A percentile compares a stretch with the other conserved stretches of the same genome.
Conservation (phyloP, 2,797 vertebrate species). For the Manis javanica region DNA sequence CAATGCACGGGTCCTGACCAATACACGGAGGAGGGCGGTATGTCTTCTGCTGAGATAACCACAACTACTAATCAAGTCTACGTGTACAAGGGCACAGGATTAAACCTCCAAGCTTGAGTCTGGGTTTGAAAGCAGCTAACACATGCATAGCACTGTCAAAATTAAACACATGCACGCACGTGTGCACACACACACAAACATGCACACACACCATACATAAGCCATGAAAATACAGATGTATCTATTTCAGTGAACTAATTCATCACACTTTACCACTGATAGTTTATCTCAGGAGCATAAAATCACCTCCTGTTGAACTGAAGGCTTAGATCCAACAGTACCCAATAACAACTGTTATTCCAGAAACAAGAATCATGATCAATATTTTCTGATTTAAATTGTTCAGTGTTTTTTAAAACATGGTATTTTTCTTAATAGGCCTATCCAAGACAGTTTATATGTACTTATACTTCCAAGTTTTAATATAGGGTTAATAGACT, state of each 20-base stretch:
- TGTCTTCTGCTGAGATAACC: conserved; percentile 96
- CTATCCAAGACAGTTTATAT: background rate
- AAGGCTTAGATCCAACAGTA: conserved; percentile 83
- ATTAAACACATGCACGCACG: conserved; percentile 81
- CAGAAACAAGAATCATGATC: conserved; percentile 51
- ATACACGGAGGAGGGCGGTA: conserved; percentile 91
- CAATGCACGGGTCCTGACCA: conserved; percentile 92
- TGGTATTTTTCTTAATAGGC: background rate
- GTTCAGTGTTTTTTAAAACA: conserved; percentile 53
- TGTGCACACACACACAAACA: conserved; percentile 75
- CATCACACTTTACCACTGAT: conserved; percentile 88
- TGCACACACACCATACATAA: conserved; percentile 77
- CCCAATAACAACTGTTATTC: conserved; percentile 76
- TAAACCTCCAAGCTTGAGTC: conserved; percentile 94
- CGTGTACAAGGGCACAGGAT: conserved; percentile 94
- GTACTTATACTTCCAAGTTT: background rate
- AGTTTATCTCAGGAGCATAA: conserved; percentile 85
- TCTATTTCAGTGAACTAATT: conserved; percentile 89
- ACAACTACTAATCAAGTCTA: conserved; percentile 96
- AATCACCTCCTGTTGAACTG: conserved; percentile 87
- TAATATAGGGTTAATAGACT: conserved; percentile 47
- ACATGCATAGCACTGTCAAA: conserved; percentile 90
- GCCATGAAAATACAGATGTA: conserved; percentile 81
- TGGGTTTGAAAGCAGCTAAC: conserved; percentile 89
- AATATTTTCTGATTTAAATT: conserved; percentile 45